A percentile compares a stretch with the other conserved stretches of the same genome.
Evolutionary conservation across 2,797 vertebrate species (phyloP).

Genomic region (Microtus obscurus): DNA sequence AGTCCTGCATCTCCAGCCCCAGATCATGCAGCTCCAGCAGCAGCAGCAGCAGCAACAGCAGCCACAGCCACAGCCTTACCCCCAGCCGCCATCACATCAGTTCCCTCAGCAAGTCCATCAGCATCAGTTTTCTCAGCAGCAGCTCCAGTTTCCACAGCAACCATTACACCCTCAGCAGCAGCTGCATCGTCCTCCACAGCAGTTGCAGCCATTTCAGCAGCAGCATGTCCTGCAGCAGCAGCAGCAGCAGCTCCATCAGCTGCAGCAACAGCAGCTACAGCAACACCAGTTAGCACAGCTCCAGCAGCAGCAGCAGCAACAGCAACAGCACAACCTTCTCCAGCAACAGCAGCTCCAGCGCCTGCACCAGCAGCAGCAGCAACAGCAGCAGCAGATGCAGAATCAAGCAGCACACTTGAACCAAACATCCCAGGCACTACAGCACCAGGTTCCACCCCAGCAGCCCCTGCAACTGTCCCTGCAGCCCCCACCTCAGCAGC

Average conservation of each 20-base stretch:
- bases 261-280: constrained; percentile 90
- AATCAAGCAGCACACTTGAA: constrained; percentile 86
- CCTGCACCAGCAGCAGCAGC: constrained; percentile 87
- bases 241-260: constrained; percentile 88
- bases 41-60: constrained; percentile 85
- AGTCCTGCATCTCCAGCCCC: constrained; percentile 87
- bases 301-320: constrained; percentile 86
- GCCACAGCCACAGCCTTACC: constrained; percentile 77
- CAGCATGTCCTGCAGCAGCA: constrained; percentile 92
- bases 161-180: constrained; percentile 89
- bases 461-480: constrained; percentile 89
- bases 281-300: constrained; percentile 88
- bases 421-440: constrained; percentile 87
- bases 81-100: constrained; percentile 77
- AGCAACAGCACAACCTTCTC: constrained; percentile 87
- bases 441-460: constrained; percentile 86
- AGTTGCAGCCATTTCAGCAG: constrained; percentile 89
- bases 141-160: constrained; percentile 89
- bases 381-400: constrained; percentile 88
- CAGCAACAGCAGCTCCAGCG: constrained; percentile 88
- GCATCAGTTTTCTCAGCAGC: constrained; percentile 89
- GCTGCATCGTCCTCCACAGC: constrained; percentile 88
- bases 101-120: constrained; percentile 87
- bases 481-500: constrained; percentile 85
- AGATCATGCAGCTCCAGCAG: constrained; percentile 84